Evolutionary conservation across 2,888 invertebrate species (phyloP).

Genomic region (Chalcis sispes): DNA sequence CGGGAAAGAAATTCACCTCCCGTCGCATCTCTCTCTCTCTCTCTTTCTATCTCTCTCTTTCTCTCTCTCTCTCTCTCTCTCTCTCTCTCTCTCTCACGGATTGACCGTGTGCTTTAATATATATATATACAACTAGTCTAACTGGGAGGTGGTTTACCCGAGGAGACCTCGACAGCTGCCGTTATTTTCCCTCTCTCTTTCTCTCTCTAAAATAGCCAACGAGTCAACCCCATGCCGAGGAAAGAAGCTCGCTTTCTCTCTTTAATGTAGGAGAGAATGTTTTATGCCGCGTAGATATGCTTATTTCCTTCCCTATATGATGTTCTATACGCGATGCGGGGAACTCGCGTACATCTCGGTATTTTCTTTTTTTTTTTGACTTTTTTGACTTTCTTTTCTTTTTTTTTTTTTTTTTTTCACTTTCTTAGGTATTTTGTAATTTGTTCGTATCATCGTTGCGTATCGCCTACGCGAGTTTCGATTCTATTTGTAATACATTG

Average conservation of each 20-base stretch:
- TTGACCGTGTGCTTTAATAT: too few relatives aligned
- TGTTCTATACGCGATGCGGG: too few relatives aligned
- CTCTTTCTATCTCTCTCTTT: conserved; percentile 45
- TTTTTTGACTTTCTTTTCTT: not conserved
- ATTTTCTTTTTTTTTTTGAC: too few relatives aligned
- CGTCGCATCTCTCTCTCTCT: not conserved
- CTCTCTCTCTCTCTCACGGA: not conserved
- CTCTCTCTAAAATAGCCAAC: conserved; percentile 65
- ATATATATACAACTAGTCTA: not conserved
- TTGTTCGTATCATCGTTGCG: too few relatives aligned
- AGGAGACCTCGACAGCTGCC: conserved; percentile 69
- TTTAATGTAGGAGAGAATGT: too few relatives aligned
- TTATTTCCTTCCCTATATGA: too few relatives aligned
- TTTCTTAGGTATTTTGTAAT: not conserved
- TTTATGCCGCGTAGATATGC: too few relatives aligned
- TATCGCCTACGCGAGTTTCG: too few relatives aligned
- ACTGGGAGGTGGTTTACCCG: conserved; percentile 34
- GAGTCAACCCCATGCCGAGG: conserved; percentile 71
- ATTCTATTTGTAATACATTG: not conserved
- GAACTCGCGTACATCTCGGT: too few relatives aligned
- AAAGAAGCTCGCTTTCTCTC: too few relatives aligned
- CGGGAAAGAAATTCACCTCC: conserved; percentile 54
- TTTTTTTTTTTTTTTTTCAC: not conserved
- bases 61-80: too few relatives aligned
- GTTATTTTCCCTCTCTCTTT: conserved; percentile 56